Evolutionary conservation across 2,113 vertebrate genomes (phyloP).

Genomic region (Puntigrus tetrazona): DNA sequence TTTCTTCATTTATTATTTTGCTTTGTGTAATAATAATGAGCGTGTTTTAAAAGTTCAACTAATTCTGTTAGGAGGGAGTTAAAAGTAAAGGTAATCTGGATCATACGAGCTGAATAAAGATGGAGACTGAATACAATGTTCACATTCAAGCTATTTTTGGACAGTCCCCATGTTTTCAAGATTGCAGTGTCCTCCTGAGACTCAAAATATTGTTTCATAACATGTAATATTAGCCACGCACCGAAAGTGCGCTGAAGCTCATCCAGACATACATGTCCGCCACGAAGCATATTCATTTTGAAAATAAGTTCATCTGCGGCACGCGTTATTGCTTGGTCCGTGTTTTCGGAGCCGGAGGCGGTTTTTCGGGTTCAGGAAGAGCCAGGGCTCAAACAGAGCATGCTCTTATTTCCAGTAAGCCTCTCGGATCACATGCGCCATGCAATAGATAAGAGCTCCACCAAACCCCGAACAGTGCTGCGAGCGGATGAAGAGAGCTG

Average conservation of each 20-base stretch:
- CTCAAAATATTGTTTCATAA: not conserved
- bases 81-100: not conserved
- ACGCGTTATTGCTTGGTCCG: slow-evolving; percentile 21
- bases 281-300: too few relatives aligned
- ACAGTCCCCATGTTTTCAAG: not conserved
- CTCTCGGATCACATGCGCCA: slow-evolving; percentile 3
- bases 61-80: not conserved
- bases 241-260: not conserved
- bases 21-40: too few relatives aligned
- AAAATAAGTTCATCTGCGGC: not conserved
- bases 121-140: not conserved
- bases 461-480: too few relatives aligned
- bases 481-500: too few relatives aligned
- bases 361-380: not conserved
- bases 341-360: slow-evolving; percentile 3
- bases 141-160: not conserved
- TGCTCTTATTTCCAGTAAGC: slow-evolving; percentile 39
- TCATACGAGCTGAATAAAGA: not conserved
- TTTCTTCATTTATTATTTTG: too few relatives aligned
- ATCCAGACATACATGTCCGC: too few relatives aligned
- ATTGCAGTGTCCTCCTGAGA: not conserved
- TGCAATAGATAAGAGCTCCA: not conserved
- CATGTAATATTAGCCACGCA: not conserved
- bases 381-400: slow-evolving; percentile 12
- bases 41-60: too few relatives aligned